Evolutionary conservation across 1,140 invertebrate species (phyloP).

Genomic region (Callitettix versicolor): DNA sequence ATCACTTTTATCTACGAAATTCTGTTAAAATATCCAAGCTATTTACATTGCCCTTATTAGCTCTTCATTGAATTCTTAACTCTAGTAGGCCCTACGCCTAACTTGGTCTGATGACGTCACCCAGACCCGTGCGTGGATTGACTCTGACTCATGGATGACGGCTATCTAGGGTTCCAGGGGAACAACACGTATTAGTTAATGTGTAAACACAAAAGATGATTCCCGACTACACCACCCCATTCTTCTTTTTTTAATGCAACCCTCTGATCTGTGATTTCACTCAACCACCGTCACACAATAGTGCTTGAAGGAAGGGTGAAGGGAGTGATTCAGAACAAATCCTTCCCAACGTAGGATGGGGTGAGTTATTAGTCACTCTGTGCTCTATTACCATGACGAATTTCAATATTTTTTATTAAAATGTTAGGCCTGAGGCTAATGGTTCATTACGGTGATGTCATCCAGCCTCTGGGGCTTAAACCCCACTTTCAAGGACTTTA

Average conservation of each 20-base stretch:
- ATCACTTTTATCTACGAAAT: too few relatives aligned
- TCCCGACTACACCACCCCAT: background rate
- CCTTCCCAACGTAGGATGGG: background rate
- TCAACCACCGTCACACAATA: background rate
- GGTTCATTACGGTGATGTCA: too few relatives aligned
- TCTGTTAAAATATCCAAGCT: too few relatives aligned
- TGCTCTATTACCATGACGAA: background rate
- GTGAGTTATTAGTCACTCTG: too few relatives aligned
- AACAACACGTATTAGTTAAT: constrained; percentile 8
- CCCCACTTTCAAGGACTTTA: too few relatives aligned
- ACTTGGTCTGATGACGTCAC: background rate
- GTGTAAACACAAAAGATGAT: constrained; percentile 14
- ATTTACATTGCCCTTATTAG: too few relatives aligned
- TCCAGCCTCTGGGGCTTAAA: too few relatives aligned
- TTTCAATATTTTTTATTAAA: constrained; percentile 11
- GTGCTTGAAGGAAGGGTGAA: too few relatives aligned
- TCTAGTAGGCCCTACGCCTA: too few relatives aligned
- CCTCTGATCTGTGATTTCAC: constrained; percentile 11
- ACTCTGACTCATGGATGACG: background rate
- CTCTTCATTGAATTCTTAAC: too few relatives aligned
- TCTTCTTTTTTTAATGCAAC: constrained; percentile 7
- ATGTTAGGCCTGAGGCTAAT: background rate
- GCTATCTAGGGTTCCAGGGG: too few relatives aligned
- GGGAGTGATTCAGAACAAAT: background rate
- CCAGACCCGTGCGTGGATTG: background rate